Evolutionary conservation across 2,888 invertebrate species (phyloP).

Genomic region (Cataglyphis cursor): DNA sequence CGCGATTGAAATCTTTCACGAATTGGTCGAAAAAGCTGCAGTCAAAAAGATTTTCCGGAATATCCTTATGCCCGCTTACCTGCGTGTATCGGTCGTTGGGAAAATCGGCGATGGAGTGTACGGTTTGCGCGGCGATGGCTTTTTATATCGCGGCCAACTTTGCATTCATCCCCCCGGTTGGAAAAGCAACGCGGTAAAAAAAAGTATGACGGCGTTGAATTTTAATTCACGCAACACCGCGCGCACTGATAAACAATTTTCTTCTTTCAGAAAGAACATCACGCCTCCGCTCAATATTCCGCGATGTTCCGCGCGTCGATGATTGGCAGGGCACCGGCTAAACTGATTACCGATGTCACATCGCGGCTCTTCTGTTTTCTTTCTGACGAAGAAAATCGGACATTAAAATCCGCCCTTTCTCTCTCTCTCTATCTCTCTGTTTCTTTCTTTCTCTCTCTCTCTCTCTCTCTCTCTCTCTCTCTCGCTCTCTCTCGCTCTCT

Average conservation of each 20-base stretch:
- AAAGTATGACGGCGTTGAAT: slow-evolving; percentile 75
- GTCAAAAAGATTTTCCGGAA: not conserved
- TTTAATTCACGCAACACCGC: slow-evolving; percentile 76
- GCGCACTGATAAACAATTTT: slow-evolving; percentile 79
- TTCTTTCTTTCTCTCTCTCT: too few relatives aligned
- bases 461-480: not conserved
- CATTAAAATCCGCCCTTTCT: slow-evolving; percentile 4
- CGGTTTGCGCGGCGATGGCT: slow-evolving; percentile 53
- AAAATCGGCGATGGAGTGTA: slow-evolving; percentile 62
- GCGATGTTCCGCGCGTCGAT: slow-evolving; percentile 60
- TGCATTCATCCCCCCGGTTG: slow-evolving; percentile 47
- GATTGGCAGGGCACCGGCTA: slow-evolving; percentile 77
- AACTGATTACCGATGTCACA: slow-evolving; percentile 70
- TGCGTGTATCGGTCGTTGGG: slow-evolving; percentile 51
- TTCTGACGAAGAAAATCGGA: slow-evolving; percentile 28
- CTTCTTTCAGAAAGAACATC: slow-evolving; percentile 62
- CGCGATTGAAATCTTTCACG: not conserved
- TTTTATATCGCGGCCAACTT: slow-evolving; percentile 71
- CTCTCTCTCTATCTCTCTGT: too few relatives aligned
- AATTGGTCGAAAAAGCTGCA: not conserved
- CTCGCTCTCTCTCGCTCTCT: not conserved
- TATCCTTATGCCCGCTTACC: slow-evolving; percentile 52
- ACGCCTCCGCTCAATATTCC: slow-evolving; percentile 76
- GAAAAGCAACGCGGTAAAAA: slow-evolving; percentile 47
- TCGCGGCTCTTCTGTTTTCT: slow-evolving; percentile 35